Evolutionary conservation across 2,888 invertebrate genomes (phyloP).

Genomic region (Mantis religiosa): DNA sequence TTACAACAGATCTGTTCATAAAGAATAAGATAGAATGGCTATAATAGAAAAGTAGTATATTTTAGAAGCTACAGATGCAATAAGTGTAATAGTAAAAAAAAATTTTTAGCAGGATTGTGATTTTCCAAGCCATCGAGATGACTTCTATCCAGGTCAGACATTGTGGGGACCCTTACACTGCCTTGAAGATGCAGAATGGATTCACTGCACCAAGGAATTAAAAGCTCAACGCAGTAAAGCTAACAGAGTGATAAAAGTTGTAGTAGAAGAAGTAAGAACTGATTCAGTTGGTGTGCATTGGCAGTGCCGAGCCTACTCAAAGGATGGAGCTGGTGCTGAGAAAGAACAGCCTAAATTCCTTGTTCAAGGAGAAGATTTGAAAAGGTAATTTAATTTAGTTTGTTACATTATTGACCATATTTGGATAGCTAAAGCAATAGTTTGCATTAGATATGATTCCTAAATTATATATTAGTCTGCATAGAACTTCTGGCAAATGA

Average conservation of each 20-base stretch:
- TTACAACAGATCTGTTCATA: too few species aligned
- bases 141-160: constrained; percentile 69
- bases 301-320: constrained; percentile 72
- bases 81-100: not conserved
- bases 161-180: constrained; percentile 69
- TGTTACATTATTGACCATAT: not conserved
- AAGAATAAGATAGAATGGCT: too few species aligned
- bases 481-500: too few species aligned
- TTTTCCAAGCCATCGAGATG: constrained; percentile 50
- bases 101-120: constrained; percentile 47
- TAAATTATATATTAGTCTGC: too few species aligned
- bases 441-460: too few species aligned
- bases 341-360: constrained; percentile 63
- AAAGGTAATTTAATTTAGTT: constrained; percentile 45
- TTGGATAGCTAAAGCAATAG: too few species aligned
- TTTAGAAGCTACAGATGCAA: too few species aligned
- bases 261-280: constrained; percentile 78
- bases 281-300: constrained; percentile 81
- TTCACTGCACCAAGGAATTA: constrained; percentile 71
- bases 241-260: constrained; percentile 47
- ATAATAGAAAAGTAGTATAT: too few species aligned
- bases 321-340: constrained; percentile 49
- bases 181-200: constrained; percentile 76
- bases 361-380: constrained; percentile 73
- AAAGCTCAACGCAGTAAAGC: constrained; percentile 49